Percentiles rank a stretch among this genome's conserved stretches.
Conservation (phyloP, 2,113 vertebrate species). For the Alaudala cheleensis region DNA sequence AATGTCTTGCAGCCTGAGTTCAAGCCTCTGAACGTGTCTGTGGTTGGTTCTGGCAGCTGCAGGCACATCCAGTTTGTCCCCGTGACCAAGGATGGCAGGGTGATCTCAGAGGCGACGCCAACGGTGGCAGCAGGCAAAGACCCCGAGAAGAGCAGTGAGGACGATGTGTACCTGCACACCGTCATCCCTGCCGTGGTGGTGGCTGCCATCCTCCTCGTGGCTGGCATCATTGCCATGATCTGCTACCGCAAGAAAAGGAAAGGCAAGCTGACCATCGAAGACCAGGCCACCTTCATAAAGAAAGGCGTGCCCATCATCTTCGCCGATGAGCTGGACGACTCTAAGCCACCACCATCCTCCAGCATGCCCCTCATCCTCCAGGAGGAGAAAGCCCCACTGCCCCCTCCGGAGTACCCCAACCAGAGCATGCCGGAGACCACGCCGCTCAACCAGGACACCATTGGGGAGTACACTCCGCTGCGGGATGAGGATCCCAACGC, state of each 20-base stretch:
- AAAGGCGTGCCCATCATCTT: constrained; percentile 98
- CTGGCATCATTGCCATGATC: constrained; percentile 94
- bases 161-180: constrained; percentile 92
- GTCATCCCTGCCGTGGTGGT: constrained; percentile 96
- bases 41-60: constrained; percentile 87
- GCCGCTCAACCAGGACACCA: constrained; percentile 89
- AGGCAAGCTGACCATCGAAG: constrained; percentile 94
- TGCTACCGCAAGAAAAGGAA: constrained; percentile 96
- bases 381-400: constrained; percentile 95
- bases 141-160: constrained; percentile 84
- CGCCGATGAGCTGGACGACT: constrained; percentile 93
- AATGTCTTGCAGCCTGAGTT: constrained; percentile 91
- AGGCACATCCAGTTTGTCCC: constrained; percentile 86
- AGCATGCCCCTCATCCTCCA: constrained; percentile 96
- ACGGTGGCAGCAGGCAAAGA: constrained; percentile 77
- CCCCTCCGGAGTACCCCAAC: constrained; percentile 92
- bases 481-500: constrained; percentile 94
- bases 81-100: constrained; percentile 51
- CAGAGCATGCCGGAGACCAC: constrained; percentile 90
- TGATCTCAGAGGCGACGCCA: constrained; percentile 49
- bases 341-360: constrained; percentile 93
- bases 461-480: constrained; percentile 90
- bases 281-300: constrained; percentile 98
- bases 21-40: constrained; percentile 81
- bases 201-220: constrained; percentile 91